These are phyloP conservation scores for Cryptoblepharus egeriae DNA, from an alignment of 2,797 vertebrate genomes.

Conservation along the genomic window DNA sequence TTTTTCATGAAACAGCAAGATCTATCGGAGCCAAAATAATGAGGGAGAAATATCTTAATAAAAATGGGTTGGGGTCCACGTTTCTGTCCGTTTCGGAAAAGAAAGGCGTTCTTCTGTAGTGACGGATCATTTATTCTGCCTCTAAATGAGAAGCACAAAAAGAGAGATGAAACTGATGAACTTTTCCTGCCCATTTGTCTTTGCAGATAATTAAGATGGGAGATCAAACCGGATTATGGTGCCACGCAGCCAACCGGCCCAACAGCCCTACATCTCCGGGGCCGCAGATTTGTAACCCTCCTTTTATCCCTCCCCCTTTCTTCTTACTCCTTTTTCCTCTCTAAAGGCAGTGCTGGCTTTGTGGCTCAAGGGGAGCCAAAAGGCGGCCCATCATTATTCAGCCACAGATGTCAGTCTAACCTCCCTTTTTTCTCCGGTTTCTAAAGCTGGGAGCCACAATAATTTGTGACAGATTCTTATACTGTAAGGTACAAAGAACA, in stretches of 20 bases:
- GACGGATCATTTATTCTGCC: slow-evolving; percentile 83
- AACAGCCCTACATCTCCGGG: slow-evolving; percentile 87
- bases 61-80: slow-evolving; percentile 81
- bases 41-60: slow-evolving; percentile 88
- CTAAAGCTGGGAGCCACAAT: slow-evolving; percentile 87
- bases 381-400: slow-evolving; percentile 91
- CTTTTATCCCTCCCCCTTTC: slow-evolving; percentile 84
- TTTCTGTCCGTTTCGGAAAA: slow-evolving; percentile 82
- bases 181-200: slow-evolving; percentile 85
- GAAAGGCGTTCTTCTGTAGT: slow-evolving; percentile 79
- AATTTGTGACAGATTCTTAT: slow-evolving; percentile 90
- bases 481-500: slow-evolving; percentile 89
- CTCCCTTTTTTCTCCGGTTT: slow-evolving; percentile 83
- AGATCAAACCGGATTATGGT: slow-evolving; percentile 93
- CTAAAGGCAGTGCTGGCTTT: slow-evolving; percentile 87
- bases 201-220: slow-evolving; percentile 91
- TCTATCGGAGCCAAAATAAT: slow-evolving; percentile 88
- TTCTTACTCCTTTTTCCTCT: slow-evolving; percentile 87
- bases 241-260: slow-evolving; percentile 89
- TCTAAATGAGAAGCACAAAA: slow-evolving; percentile 79
- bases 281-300: slow-evolving; percentile 86
- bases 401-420: slow-evolving; percentile 89
- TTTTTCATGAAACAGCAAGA: slow-evolving; percentile 85
- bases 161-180: slow-evolving; percentile 84
- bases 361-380: slow-evolving; percentile 92